Percentiles rank a stretch among this genome's conserved stretches.
These are phyloP conservation scores for Argyrosomus japonicus DNA, from an alignment of 2,113 vertebrate species.

Conservation along the genomic window DNA sequence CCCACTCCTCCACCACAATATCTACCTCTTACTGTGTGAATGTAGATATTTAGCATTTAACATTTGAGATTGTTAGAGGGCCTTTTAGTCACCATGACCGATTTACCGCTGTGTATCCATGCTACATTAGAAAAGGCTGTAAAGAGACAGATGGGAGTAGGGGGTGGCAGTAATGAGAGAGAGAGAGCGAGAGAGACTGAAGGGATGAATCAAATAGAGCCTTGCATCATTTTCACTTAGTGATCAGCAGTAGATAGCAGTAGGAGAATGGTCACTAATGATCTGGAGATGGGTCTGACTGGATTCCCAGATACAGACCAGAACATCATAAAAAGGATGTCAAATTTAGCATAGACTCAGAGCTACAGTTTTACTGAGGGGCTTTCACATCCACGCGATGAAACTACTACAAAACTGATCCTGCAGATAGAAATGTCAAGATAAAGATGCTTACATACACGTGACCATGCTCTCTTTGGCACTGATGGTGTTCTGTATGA, in stretches of 20 bases:
- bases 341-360: not conserved
- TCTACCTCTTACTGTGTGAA: constrained; percentile 12
- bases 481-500: no score
- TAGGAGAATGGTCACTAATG: constrained; percentile 51
- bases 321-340: constrained; percentile 16
- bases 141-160: constrained; percentile 38
- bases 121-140: constrained; percentile 34
- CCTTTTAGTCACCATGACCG: constrained; percentile 46
- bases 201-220: constrained; percentile 23
- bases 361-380: no score
- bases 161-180: constrained; percentile 14
- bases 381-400: no score
- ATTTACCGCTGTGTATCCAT: constrained; percentile 41
- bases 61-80: constrained; percentile 4
- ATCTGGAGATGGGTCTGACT: constrained; percentile 31
- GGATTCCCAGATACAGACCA: constrained; percentile 22
- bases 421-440: not conserved
- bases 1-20: constrained; percentile 24
- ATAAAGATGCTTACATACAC: not conserved
- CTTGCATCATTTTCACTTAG: constrained; percentile 32
- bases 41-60: constrained; percentile 26
- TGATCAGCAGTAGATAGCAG: constrained; percentile 27
- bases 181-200: constrained; percentile 20
- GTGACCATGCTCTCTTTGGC: not conserved
- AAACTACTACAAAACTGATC: not conserved